Base-by-base conservation (phyloP, 2,888 invertebrate genomes). In the Doris montereyensis region DNA sequence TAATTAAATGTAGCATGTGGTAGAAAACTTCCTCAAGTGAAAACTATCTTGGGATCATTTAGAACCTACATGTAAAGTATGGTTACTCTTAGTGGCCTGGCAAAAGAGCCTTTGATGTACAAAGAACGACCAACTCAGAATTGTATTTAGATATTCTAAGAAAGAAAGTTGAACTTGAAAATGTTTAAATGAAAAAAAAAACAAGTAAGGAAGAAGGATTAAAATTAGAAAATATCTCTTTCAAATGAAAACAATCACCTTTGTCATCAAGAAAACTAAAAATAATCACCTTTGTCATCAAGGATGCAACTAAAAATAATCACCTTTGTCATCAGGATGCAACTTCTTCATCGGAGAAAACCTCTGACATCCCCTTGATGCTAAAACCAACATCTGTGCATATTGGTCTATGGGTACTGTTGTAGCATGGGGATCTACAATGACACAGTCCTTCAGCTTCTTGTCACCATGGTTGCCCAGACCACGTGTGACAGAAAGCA, bases 401-500 rank as follows among this genome's bases (percentile, higher is more conserved):
- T 89, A 88, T 83, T 89, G 87, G 81, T 91, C 90, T 60, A 91
- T 85, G 1, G 86, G 85, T 24, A 90, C 85, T 74, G 84, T 81
- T 4, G 83, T 86, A 0, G 88, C 86, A 77, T 87, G 83, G 1
- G 90, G 90, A 32, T 89, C 88, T 5, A 86, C 85, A 57, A 86
- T 78, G 1, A 90, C 85, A 78, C 87, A 87, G 24, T 85, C 86
- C 85, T 89, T 91, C 82, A 91, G 78, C 3, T 67, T 81, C 2
- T 84, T 82, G 83, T 91, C 91, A 32, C 91, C 91, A 85, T 91
- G 90, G 87, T 90, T 91, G 85, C 91, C 91, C 8, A 91, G 88
- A 2, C 91, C 90, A 26, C 90, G 78, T 4, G 90, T 91, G 26
- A 90, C 86, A 60, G 87, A 74, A n/a, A 90, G 76, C 28, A 91